Evolutionary conservation across 1,140 invertebrate genomes (phyloP), one percentile per base, ranked within the genome.

Genomic region (Globodera rostochiensis): DNA sequence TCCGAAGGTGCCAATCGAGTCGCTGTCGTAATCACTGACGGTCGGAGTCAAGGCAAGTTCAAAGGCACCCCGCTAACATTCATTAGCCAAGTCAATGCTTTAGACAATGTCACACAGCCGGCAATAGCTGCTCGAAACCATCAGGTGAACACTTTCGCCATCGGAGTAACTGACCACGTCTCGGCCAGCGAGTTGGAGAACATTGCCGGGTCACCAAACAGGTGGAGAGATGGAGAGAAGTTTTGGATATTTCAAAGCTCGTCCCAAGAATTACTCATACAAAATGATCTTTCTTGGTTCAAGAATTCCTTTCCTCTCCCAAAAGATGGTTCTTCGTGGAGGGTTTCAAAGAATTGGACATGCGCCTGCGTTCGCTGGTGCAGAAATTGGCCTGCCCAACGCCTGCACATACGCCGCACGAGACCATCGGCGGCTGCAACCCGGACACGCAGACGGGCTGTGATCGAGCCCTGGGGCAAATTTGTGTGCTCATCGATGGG

Each of bases 131-230:
- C 88, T 19, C 66, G 88, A 49, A 78, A 84, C 64, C 74, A 82
- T 9, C 73, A 87, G 21, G 80, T 89, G 47, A 89, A 89, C 66
- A 89, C 85, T 19, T 89, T 89, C 69, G 88, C 89, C 3, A 90
- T 89, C 77, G 88, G 88, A 70, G 88, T 89, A 8, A 89, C 88
- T 64, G 88, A 89, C 78, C 88, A 89, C 85, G 88, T 89, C 19
- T 79, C 90, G 47, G 83, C 87, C 21, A 82, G 80, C 60, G 88
- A 89, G 77, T 79, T 89, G 46, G 89, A 90, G 74, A 82, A 82
- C 13, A 89, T 89, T 69, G 86, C 88, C 78, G 88, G 88, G n/a
- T 88, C 88, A 6, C 87, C 89, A 9, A 84, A 87, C 76, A 82
- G 87, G 80, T 81, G 66, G 5, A 21, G n/a, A 75, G 45, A 7